phyloP scores from a whole-genome alignment of 1,140 invertebrate genomes.

The Himalopsyche phryganea region DNA sequence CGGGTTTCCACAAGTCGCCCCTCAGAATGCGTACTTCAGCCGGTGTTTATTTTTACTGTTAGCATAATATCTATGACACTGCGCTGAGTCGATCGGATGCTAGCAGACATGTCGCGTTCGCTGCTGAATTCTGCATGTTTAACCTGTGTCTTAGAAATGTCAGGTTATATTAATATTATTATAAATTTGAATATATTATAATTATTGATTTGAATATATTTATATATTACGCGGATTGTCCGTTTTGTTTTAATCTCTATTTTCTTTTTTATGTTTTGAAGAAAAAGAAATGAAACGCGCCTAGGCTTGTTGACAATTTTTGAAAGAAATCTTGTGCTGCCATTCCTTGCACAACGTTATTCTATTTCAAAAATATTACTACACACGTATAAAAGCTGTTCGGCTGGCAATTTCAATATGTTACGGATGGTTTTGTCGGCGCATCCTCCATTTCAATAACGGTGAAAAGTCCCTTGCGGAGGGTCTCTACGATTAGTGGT shows the following conservation, averaged over 20 bases:
- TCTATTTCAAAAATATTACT: slow-evolving; percentile 21
- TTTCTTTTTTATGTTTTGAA: not conserved
- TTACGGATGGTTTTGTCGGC: slow-evolving; percentile 10
- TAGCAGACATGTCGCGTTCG: not conserved
- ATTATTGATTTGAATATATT: not conserved
- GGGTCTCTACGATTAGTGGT: slow-evolving; percentile 6
- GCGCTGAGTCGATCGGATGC: not conserved
- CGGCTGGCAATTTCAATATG: slow-evolving; percentile 29
- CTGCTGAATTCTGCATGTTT: too few relatives aligned
- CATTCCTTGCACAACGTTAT: slow-evolving; percentile 27
- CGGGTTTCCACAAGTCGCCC: not conserved
- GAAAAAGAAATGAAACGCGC: slow-evolving; percentile 3
- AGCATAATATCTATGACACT: slow-evolving; percentile 2
- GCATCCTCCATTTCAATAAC: slow-evolving; percentile 4
- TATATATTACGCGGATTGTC: not conserved
- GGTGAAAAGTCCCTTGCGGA: slow-evolving; percentile 10
- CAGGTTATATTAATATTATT: not conserved
- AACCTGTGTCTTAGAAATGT: too few relatives aligned
- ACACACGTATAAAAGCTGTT: slow-evolving; percentile 25
- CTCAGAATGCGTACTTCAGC: not conserved
- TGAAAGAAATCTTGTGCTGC: slow-evolving; percentile 25
- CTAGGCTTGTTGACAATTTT: slow-evolving; percentile 23
- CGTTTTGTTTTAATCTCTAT: not conserved
- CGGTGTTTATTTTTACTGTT: too few relatives aligned
- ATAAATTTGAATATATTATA: slow-evolving; percentile 1